phyloP scores from a whole-genome alignment of 2,113 vertebrate species.

The Podarcis cretensis region DNA sequence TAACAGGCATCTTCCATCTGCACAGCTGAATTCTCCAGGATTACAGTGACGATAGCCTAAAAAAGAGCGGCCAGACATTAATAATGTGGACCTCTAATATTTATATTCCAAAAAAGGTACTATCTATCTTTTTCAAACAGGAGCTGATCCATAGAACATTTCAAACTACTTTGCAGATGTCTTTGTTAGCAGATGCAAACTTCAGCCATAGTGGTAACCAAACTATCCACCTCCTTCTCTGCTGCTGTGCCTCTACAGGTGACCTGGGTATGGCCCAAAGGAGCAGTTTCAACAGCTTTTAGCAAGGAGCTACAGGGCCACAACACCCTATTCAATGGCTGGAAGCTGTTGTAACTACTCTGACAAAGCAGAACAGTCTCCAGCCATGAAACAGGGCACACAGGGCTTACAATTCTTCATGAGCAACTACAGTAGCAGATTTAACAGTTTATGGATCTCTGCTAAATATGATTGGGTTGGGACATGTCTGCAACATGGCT shows the following conservation, averaged over 20 bases:
- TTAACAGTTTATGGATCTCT: neutral
- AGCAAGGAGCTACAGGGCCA: neutral
- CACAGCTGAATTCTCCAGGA: constrained; percentile 90
- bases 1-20: constrained; percentile 92
- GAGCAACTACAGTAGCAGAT: neutral
- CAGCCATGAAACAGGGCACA: neutral
- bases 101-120: neutral
- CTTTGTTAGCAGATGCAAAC: neutral
- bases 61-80: neutral
- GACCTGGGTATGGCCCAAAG: neutral
- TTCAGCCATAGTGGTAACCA: neutral
- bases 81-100: fast-evolving
- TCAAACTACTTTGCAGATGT: neutral
- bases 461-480: too few relatives aligned
- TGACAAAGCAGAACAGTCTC: neutral
- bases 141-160: neutral
- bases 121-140: neutral
- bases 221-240: neutral
- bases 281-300: neutral
- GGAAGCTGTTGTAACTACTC: neutral
- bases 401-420: neutral
- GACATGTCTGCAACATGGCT: too few relatives aligned
- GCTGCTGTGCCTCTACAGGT: neutral
- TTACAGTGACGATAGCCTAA: constrained; percentile 89
- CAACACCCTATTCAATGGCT: neutral